Evolutionary conservation across 2,888 invertebrate genomes (phyloP), one percentile per base, ranked within the genome.

Genomic region (Cryptocheilus praepositus): DNA sequence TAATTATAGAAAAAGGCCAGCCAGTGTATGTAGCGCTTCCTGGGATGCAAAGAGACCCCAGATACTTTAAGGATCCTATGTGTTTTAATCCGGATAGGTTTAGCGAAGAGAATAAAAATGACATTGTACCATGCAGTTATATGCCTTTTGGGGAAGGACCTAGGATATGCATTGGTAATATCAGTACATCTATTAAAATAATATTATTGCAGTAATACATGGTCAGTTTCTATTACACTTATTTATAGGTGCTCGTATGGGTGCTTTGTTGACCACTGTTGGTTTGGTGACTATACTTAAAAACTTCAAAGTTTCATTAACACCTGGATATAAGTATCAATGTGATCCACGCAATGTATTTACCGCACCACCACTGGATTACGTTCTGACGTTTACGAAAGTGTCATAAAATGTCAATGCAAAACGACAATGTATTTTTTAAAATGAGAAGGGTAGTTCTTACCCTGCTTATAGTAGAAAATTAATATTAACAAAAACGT

Each of bases 121-220:
- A 82, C 1, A 82, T 86, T 4, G 59, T 64, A 43, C 71, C 75
- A 0, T 79, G 65, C 44, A 81, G 83, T 3, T 86, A 80, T 28
- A 71, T 86, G 72, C 84, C 85, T 0, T 86, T 86, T 36, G 86
- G 86, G 18, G 82, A 84, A 3, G 84, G 86, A 13, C 85, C 82
- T 11, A 78, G 82, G 68, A 56, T 61, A 60, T 85, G 85, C 45
- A 77, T 85, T 18, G 85, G 86, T 85, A 69, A 51, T 55, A 46
- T 28, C 3, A 21, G 58, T 36, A 8, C 55, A 16, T 58, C 8
- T 1, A 8, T 0, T 8, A 51, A 49, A 7, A 61, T 16, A 15
- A 11, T 16, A 8, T 58, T 16, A 7, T n/a, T 3, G 25, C 16
- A 13, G 8, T 57, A 53, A 18, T 49, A 57, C 18, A 15, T 43